Conservation (phyloP, 1,140 invertebrate genomes). For the Drosophila seguyi region DNA sequence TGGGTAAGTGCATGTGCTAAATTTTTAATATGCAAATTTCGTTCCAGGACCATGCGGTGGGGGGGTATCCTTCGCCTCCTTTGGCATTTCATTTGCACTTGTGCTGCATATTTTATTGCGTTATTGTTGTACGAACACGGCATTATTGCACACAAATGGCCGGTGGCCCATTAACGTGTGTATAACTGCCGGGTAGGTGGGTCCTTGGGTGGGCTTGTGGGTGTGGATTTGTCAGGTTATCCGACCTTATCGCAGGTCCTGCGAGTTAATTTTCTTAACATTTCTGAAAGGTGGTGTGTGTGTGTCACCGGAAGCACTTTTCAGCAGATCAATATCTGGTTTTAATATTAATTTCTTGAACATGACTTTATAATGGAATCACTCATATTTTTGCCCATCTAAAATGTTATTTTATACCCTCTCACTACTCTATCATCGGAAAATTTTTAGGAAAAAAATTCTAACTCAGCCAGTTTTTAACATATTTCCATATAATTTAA, state of each 20-base stretch:
- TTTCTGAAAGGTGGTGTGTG: conserved; percentile 47
- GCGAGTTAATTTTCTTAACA: conserved; percentile 57
- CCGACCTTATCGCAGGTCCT: conserved; percentile 12
- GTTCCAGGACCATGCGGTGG: background rate
- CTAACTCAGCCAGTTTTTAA: too few relatives aligned
- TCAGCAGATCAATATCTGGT: background rate
- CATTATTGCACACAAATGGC: conserved; percentile 75
- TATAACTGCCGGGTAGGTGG: conserved; percentile 22
- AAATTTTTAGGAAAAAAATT: too few relatives aligned
- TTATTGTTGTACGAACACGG: conserved; percentile 48
- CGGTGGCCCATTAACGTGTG: conserved; percentile 58
- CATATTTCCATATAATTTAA: too few relatives aligned
- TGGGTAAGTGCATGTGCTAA: conserved; percentile 73
- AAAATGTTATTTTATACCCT: too few relatives aligned
- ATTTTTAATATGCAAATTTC: conserved; percentile 80
- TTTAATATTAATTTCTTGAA: too few relatives aligned
- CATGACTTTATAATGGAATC: too few relatives aligned
- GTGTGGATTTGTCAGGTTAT: conserved; percentile 3
- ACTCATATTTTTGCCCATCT: too few relatives aligned
- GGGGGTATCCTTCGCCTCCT: conserved; percentile 10
- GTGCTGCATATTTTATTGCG: conserved; percentile 76
- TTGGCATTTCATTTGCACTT: conserved; percentile 79
- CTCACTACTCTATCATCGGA: too few relatives aligned
- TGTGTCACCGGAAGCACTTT: conserved; percentile 7
- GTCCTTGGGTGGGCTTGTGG: background rate